These are phyloP conservation scores for Dromius quadrimaculatus DNA, from an alignment of 2,888 invertebrate genomes.

Conservation along the genomic window DNA sequence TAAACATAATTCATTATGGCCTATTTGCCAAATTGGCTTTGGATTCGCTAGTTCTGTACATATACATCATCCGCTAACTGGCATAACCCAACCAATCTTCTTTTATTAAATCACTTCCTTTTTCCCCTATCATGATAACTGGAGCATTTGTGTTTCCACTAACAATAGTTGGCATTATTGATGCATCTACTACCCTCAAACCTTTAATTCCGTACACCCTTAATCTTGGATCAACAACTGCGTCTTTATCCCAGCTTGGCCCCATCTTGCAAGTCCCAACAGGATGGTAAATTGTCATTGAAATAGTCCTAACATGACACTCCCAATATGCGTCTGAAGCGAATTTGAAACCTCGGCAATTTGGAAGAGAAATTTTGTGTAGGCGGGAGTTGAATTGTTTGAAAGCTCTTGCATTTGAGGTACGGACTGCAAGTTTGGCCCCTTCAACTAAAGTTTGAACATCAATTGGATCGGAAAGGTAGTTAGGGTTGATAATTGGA, in stretches of 20 bases:
- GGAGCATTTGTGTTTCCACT: slow-evolving; percentile 94
- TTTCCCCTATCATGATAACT: slow-evolving; percentile 92
- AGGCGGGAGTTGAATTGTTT: slow-evolving; percentile 83
- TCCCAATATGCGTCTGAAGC: slow-evolving; percentile 87
- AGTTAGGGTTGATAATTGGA: slow-evolving; percentile 92
- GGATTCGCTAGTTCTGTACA: too few relatives aligned
- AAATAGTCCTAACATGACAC: slow-evolving; percentile 86
- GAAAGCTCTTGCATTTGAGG: slow-evolving; percentile 82
- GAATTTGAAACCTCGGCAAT: slow-evolving; percentile 79
- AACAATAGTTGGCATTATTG: slow-evolving; percentile 89
- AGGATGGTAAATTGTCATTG: slow-evolving; percentile 93
- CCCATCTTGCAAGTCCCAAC: slow-evolving; percentile 93
- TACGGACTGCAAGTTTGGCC: slow-evolving; percentile 78
- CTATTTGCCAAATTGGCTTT: too few relatives aligned
- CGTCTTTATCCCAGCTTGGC: slow-evolving; percentile 79
- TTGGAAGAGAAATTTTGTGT: slow-evolving; percentile 82
- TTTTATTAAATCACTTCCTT: slow-evolving; percentile 88
- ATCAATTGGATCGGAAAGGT: slow-evolving; percentile 85
- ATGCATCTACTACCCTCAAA: slow-evolving; percentile 86
- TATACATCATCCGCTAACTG: background rate
- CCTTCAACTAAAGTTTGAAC: slow-evolving; percentile 87
- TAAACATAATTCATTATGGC: too few relatives aligned
- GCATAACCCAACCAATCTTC: slow-evolving; percentile 77
- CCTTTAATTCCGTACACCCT: slow-evolving; percentile 83
- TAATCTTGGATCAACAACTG: slow-evolving; percentile 85